Conservation (phyloP, 1,140 invertebrate genomes). For the Ptiloglossa arizonensis region DNA sequence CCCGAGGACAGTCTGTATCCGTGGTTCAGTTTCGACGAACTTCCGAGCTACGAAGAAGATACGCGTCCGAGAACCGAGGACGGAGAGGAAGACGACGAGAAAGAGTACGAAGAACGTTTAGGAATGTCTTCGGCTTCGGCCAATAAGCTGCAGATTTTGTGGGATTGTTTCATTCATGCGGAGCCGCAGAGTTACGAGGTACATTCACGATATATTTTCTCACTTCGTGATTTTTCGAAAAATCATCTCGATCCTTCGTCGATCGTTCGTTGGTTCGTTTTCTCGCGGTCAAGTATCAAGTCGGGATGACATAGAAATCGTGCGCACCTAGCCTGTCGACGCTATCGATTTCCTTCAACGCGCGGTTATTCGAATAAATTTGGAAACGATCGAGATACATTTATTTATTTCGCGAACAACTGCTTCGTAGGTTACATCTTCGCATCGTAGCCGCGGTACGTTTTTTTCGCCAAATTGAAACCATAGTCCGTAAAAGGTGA, state of each 20-base stretch:
- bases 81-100: constrained; percentile 61
- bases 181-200: constrained; percentile 85
- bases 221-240: not conserved
- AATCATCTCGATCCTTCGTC: no score
- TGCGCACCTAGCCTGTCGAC: constrained; percentile 41
- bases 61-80: constrained; percentile 52
- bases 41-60: constrained; percentile 57
- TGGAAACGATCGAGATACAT: not conserved
- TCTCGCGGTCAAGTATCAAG: constrained; percentile 6
- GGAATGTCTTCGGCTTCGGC: constrained; percentile 60
- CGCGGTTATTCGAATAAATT: not conserved
- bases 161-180: constrained; percentile 84
- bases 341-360: constrained; percentile 7
- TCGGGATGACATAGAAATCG: constrained; percentile 71
- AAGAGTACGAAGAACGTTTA: constrained; percentile 49
- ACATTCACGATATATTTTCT: constrained; percentile 24
- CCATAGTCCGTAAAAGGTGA: not conserved
- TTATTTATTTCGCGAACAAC: no score
- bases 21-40: constrained; percentile 56
- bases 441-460: no score
- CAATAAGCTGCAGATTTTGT: constrained; percentile 78
- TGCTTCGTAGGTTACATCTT: no score
- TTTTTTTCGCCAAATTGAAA: not conserved
- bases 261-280: not conserved
- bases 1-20: constrained; percentile 40